Base-by-base conservation (phyloP, 2,888 invertebrate genomes). In the Aspidiotus rigidus region DNA sequence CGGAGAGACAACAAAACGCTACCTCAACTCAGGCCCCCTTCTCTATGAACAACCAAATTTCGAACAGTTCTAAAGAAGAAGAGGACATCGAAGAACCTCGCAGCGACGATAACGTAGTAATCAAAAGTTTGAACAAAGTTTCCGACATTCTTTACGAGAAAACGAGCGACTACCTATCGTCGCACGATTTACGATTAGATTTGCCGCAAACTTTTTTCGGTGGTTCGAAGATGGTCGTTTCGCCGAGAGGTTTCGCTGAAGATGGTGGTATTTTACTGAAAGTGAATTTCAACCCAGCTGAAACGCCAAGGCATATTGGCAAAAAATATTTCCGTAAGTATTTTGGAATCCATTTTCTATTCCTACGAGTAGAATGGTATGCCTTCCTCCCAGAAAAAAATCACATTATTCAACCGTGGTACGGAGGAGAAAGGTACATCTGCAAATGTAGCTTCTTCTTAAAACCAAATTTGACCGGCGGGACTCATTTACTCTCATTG, bases 171-270 rank as follows among this genome's bases (percentile, higher is more conserved):
- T 91, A 90, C 75, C 79, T 90, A 39, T 85, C 87, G 77, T 89
- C 88, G 0, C 89, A 90, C 74, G 87, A 91, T 75, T 80, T 90
- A 76, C 86, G 86, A 74, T 73, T 91, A 54, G 80, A 84, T 57
- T 76, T 92, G 62, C 91, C 91, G 0, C 85, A 87, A 71, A 80
- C 84, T 69, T 80, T 89, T 75, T 89, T 89, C 76, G 84, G 87
- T 57, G 89, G 69, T 7, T 57, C 69, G 8, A 62, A 55, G 57
- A 15, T 69, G 42, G 28, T 53, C 7, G 61, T 69, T 28, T 89
- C 89, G 10, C 91, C 91, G 0, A 80, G 85, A 17, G 84, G 86
- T 0, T 78, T 90, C 59, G 88, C 87, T 67, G 86, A 84, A 66
- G 86, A 84, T 71, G 90, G 90, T 0, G 77, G 76, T 5, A 86